Percentiles rank a stretch among this genome's conserved stretches.
These are phyloP conservation scores for Poliocrania exsul DNA, from an alignment of 2,797 vertebrate species.

Conservation along the genomic window DNA sequence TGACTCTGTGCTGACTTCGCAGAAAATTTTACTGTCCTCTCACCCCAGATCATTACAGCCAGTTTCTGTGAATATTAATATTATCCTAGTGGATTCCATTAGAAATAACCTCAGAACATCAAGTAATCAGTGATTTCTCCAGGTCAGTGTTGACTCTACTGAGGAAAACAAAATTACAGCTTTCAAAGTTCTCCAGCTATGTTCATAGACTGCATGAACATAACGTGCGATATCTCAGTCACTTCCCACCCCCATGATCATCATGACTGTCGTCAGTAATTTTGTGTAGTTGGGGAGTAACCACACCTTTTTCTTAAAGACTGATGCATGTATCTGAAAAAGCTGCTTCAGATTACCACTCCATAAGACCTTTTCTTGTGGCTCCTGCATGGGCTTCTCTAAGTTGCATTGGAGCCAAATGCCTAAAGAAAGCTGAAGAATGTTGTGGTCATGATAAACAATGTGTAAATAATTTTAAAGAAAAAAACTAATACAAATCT, in stretches of 20 bases:
- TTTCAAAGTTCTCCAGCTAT: neutral
- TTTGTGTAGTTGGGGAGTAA: neutral
- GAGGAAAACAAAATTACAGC: neutral
- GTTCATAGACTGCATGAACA: neutral
- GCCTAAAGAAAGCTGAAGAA: neutral
- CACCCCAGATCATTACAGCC: fast-evolving
- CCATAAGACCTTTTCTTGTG: neutral
- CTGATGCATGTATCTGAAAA: neutral
- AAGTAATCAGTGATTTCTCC: neutral
- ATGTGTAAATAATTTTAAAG: neutral
- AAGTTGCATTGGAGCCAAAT: neutral
- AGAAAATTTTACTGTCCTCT: neutral
- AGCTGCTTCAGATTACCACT: neutral
- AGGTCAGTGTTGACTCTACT: neutral
- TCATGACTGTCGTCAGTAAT: neutral
- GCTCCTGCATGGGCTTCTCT: neutral
- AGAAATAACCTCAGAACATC: neutral
- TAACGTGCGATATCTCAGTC: neutral
- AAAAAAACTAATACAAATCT: neutral
- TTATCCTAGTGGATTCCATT: neutral
- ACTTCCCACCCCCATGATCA: neutral
- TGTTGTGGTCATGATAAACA: neutral
- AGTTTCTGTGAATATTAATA: neutral
- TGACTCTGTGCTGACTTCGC: neutral
- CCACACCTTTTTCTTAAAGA: neutral